A percentile compares a stretch with the other conserved stretches of the same genome.
Conservation (phyloP, 2,113 vertebrate genomes). For the Gambusia holbrooki region DNA sequence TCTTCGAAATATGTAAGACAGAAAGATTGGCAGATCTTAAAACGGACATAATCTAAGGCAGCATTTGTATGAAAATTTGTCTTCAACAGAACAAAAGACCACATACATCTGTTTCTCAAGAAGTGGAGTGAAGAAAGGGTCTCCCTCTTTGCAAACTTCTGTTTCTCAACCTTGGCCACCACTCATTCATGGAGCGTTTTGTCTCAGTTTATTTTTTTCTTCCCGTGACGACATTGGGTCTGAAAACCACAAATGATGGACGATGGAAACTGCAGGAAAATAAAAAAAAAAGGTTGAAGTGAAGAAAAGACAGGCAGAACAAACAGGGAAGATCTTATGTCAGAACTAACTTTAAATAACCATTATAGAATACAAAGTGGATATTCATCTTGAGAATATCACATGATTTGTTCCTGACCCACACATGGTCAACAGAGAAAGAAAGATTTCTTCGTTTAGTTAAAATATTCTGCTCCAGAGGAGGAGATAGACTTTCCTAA, state of each 20-base stretch:
- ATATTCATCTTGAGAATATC: slow-evolving; percentile 46
- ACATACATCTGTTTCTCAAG: slow-evolving; percentile 75
- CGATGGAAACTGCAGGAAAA: slow-evolving; percentile 58
- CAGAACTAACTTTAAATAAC: not conserved
- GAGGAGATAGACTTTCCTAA: not conserved
- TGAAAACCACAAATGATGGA: slow-evolving; percentile 52
- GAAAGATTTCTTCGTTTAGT: not conserved
- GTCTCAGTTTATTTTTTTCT: slow-evolving; percentile 73
- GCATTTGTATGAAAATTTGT: not conserved
- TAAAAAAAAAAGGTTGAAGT: slow-evolving; percentile 14
- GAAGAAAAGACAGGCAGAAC: not conserved
- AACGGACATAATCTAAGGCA: slow-evolving; percentile 5
- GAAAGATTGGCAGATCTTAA: slow-evolving; percentile 13
- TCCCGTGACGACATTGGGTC: slow-evolving; percentile 80
- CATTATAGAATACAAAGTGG: slow-evolving; percentile 46
- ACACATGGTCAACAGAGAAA: slow-evolving; percentile 25
- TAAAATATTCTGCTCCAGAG: not conserved
- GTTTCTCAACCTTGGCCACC: slow-evolving; percentile 30
- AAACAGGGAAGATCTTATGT: slow-evolving; percentile 9
- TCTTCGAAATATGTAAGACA: not conserved
- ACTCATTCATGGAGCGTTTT: slow-evolving; percentile 70
- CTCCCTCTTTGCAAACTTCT: slow-evolving; percentile 38
- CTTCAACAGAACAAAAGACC: slow-evolving; percentile 6
- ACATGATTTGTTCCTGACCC: slow-evolving; percentile 49
- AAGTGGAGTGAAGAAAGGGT: slow-evolving; percentile 46